phyloP scores from a whole-genome alignment of 1,140 invertebrate species.

The Cydia strobilella region DNA sequence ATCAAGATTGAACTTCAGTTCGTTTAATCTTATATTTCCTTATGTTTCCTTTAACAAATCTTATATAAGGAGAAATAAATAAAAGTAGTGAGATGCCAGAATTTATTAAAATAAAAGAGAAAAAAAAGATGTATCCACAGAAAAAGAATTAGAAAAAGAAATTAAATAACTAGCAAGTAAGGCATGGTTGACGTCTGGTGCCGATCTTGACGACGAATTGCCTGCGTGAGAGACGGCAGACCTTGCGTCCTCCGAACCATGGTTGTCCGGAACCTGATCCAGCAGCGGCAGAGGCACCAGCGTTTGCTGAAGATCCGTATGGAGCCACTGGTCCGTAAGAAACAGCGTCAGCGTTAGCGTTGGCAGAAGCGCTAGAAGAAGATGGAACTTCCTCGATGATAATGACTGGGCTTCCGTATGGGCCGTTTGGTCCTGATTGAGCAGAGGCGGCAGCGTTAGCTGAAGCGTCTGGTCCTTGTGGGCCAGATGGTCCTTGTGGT shows the following conservation, averaged over 20 bases:
- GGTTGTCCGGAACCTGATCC: conserved; percentile 37
- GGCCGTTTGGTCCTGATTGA: not conserved
- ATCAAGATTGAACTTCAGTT: too few relatives aligned
- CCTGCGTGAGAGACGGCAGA: conserved; percentile 50
- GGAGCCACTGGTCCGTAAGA: conserved; percentile 18
- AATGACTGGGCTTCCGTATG: conserved; percentile 5
- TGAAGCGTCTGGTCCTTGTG: not conserved
- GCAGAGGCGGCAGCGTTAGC: not conserved
- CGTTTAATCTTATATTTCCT: too few relatives aligned
- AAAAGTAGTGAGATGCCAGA: conserved; percentile 44
- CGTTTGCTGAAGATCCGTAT: conserved; percentile 10
- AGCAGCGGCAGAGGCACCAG: not conserved
- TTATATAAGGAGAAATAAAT: conserved; percentile 45
- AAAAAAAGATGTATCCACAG: conserved; percentile 57
- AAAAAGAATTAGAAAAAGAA: conserved; percentile 35
- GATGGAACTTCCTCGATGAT: conserved; percentile 13
- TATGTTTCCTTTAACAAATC: too few relatives aligned
- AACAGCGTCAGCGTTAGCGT: conserved; percentile 12
- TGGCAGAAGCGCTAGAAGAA: conserved; percentile 3
- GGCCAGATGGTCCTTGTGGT: not conserved
- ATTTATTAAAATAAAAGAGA: conserved; percentile 43
- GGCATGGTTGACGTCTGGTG: conserved; percentile 51
- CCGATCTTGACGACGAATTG: conserved; percentile 58
- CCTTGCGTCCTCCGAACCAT: conserved; percentile 44
- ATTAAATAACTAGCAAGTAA: conserved; percentile 48